A percentile compares a stretch with the other conserved stretches of the same genome.
Evolutionary conservation across 2,797 vertebrate species (phyloP).

Genomic region (Craterocephalus amniculus): DNA sequence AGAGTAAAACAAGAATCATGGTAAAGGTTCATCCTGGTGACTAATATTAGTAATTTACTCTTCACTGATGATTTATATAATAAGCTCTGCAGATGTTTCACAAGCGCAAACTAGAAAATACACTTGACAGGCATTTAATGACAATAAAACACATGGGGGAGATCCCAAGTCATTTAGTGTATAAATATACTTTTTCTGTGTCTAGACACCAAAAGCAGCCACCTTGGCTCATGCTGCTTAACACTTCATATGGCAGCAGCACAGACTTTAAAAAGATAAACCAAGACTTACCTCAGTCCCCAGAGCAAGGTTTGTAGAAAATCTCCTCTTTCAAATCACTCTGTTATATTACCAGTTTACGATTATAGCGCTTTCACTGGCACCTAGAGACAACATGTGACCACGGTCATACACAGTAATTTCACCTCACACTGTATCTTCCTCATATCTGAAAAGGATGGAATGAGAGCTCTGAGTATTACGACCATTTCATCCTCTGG

Average conservation of each 20-base stretch:
- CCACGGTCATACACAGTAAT: neutral
- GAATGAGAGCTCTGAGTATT: constrained; percentile 6
- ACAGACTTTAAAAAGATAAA: neutral
- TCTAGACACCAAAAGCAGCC: neutral
- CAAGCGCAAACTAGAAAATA: constrained; percentile 13
- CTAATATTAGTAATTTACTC: constrained; percentile 23
- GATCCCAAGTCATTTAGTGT: neutral
- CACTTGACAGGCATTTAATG: constrained; percentile 8
- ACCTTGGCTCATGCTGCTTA: neutral
- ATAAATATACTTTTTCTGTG: neutral
- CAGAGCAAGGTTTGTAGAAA: neutral
- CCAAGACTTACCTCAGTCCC: constrained; percentile 6
- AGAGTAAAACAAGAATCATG: neutral
- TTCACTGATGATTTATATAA: constrained; percentile 19
- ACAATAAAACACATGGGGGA: constrained; percentile 9
- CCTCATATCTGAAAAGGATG: constrained; percentile 14
- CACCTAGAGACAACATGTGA: constrained; percentile 7
- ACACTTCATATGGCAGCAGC: neutral
- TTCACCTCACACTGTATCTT: constrained; percentile 11
- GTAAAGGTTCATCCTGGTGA: neutral
- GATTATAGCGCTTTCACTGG: constrained; percentile 2
- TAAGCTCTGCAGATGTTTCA: constrained; percentile 21
- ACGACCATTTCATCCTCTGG: constrained; percentile 11
- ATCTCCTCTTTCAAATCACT: neutral
- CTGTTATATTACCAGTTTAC: constrained; percentile 3